Evolutionary conservation across 2,113 vertebrate genomes (phyloP).

Genomic region (Phaetusa simplex): DNA sequence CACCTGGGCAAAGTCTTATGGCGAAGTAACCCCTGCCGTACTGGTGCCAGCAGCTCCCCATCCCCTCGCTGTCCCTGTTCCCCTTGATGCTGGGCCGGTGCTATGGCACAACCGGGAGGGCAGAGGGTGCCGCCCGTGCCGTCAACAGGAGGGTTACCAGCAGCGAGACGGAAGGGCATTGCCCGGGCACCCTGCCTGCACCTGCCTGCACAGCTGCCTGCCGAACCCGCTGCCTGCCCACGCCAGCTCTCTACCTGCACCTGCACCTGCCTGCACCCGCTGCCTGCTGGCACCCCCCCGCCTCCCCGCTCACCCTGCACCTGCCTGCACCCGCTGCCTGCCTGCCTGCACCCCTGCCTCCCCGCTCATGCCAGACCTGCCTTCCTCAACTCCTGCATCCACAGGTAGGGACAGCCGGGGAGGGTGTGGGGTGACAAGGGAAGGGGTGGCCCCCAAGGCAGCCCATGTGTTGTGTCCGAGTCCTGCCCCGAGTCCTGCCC

Average conservation of each 20-base stretch:
- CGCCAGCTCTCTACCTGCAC: background rate
- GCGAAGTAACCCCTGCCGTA: background rate
- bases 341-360: background rate
- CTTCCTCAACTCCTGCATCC: background rate
- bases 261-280: background rate
- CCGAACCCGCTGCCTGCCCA: background rate
- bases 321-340: background rate
- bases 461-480: background rate
- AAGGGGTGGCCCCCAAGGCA: background rate
- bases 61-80: rapidly evolving
- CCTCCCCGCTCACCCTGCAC: background rate
- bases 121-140: background rate
- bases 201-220: background rate
- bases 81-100: background rate
- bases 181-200: background rate
- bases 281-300: background rate
- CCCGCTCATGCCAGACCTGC: background rate
- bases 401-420: background rate
- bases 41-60: rapidly evolving
- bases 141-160: background rate
- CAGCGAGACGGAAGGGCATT: background rate
- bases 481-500: background rate
- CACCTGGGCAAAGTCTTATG: background rate
- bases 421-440: background rate
- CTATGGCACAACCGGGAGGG: rapidly evolving